Evolutionary conservation across 2,888 invertebrate species (phyloP), one percentile per base, ranked within the genome.

Genomic region (Tuberolachnus salignus): DNA sequence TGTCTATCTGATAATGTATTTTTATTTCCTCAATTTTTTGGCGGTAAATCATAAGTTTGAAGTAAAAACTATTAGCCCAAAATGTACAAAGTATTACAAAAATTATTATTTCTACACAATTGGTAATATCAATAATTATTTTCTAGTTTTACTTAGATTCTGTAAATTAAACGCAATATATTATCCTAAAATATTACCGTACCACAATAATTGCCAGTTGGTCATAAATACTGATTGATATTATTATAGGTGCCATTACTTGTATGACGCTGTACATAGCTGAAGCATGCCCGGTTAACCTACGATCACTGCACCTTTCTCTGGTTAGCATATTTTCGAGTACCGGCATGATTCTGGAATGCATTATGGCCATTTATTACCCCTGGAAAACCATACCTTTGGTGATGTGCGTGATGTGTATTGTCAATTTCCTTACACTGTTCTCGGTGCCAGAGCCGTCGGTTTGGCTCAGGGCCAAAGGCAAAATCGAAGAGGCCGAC

Each of bases 401-500:
- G 3, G 34, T 81, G 1, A 34, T 75, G 19, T 23, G 53, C 14
- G 55, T 2, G 14, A 1, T 23, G 42, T 63, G 73, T 13, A 26
- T 53, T 11, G 19, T 23, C 10, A 34, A 49, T 21, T 70, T 81
- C n/a, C 16, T 69, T 4, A 53, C 42, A 1, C 16, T 73, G 21
- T 55, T 80, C 21, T 16, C 26, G 49, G 69, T 81, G 16, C 81
- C 81, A 23, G 81, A 81, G 44, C 67, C 81, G 3, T 80, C 81
- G 19, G 49, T 61, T 44, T 81, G 80, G 80, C 63, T 80, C 8
- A 57, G 71, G 44, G 16, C 67, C 19, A 64, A 51, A 21, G 78
- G 81, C 10, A 49, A 66, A 1, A 13, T 0, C 4, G n/a, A 59
- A 23, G 16, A 59, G 21, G 80, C 81, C 8, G 42, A 53, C n/a